Conservation (phyloP, 2,888 invertebrate species). For the Flexamia atlantica region DNA sequence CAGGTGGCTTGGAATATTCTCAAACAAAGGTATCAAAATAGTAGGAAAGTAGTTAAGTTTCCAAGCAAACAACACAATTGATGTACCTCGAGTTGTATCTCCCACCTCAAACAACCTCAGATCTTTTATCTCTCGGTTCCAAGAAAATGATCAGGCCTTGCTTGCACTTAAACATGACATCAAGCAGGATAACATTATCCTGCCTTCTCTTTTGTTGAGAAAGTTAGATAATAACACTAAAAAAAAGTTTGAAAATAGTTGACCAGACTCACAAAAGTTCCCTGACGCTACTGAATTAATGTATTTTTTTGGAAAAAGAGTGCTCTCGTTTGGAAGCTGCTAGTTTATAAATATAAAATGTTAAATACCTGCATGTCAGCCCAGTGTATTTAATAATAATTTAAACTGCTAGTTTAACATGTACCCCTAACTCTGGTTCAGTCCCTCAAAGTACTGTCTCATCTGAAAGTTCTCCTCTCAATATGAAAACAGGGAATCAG, state of each 20-base stretch:
- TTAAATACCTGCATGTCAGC: no score
- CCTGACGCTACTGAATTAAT: neutral
- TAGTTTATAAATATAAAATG: no score
- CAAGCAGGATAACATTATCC: neutral
- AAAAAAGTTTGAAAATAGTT: constrained; percentile 18
- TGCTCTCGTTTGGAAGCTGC: constrained; percentile 15
- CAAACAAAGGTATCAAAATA: neutral
- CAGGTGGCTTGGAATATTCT: neutral
- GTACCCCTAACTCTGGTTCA: neutral
- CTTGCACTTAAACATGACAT: constrained; percentile 18
- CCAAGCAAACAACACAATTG: neutral
- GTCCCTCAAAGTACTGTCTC: neutral
- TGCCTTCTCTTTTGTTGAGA: neutral
- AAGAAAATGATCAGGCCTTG: constrained; percentile 9
- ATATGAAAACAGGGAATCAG: neutral
- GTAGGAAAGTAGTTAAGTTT: neutral
- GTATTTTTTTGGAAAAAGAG: neutral
- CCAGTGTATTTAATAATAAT: no score
- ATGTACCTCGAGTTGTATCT: neutral
- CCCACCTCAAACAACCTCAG: neutral
- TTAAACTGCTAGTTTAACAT: neutral
- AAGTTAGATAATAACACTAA: neutral
- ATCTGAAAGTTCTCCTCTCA: neutral
- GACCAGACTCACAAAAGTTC: neutral
- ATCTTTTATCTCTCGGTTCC: neutral